Base-by-base conservation (phyloP, 1,140 invertebrate genomes). In the Lepidurus arcticus region DNA sequence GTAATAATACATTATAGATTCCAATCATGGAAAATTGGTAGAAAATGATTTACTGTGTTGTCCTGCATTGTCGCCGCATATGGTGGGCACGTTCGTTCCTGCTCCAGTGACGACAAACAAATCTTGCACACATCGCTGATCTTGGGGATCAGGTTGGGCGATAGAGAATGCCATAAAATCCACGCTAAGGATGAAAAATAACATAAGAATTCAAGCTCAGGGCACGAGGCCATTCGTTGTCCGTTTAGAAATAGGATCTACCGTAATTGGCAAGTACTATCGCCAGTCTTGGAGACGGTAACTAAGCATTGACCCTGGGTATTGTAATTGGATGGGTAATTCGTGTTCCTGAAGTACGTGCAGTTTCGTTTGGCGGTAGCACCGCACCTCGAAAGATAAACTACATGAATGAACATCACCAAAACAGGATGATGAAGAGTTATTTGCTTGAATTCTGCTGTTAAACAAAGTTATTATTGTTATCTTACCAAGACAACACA, bases 71-170 rank as follows among this genome's bases (percentile, higher is more conserved):
- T 86, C 87, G 8, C 93, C 93, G 83, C 93, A 95, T 79, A 95
- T 93, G 0, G 89, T 88, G 10, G 93, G 92, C 0, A 93, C 88
- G 0, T 92, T 91, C 83, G 89, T 92, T 1, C 92, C 91, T 1
- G 89, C 90, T 7, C 93, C 93, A 1, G 92, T 93, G 1, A 94
- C 91, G 13, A 94, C 91, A 81, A 95, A 92, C 81, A 94, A 92
- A 83, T 95, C 93, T 80, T 92, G 92, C 79, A 92, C 91, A 82
- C 93, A 95, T 3, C 93, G 86, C 81, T 94, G 88, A 84, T 93
- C 92, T 1, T 86, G 84, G 1, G 87, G 86, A 81, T 94, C 92
- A 0, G 93, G 93, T 1, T 91, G 91, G 21, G 86, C 85, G 10
- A 91, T 88, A 7, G 87, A 88, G 81, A 95, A 93, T 78, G 92